phyloP scores from a whole-genome alignment of 1,140 invertebrate species.

The Nasonia vitripennis region DNA sequence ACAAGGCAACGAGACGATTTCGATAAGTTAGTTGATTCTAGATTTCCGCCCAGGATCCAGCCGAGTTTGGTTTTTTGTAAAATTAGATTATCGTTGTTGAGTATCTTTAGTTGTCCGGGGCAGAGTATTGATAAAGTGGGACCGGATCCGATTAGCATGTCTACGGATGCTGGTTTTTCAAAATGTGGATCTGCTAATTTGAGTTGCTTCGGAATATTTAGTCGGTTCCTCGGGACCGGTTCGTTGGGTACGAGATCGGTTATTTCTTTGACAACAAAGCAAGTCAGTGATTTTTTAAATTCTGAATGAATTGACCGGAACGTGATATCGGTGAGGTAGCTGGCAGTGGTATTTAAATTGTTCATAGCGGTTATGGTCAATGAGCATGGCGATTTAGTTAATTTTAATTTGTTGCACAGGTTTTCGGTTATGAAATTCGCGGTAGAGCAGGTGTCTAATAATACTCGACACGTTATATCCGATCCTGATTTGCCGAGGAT shows the following conservation, averaged over 20 bases:
- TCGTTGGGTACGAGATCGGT: not conserved
- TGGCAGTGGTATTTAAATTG: not conserved
- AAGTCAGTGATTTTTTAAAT: not conserved
- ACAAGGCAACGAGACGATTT: not conserved
- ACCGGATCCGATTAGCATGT: slow-evolving; percentile 6
- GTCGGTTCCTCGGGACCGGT: not conserved
- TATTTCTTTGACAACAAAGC: not conserved
- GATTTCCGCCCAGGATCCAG: slow-evolving; percentile 5
- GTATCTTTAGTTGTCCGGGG: not conserved
- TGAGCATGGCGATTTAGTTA: not conserved
- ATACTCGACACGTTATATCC: not conserved
- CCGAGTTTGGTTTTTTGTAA: slow-evolving; percentile 20
- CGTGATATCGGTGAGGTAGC: not conserved
- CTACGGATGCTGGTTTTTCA: not conserved
- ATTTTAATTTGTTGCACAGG: not conserved
- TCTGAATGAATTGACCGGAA: not conserved
- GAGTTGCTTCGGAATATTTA: not conserved
- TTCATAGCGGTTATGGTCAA: not conserved
- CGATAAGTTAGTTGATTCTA: not conserved
- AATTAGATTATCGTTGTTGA: not conserved
- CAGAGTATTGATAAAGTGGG: not conserved
- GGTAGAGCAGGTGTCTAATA: not conserved
- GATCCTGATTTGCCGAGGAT: not conserved
- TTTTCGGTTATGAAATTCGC: not conserved
- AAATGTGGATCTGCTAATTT: slow-evolving; percentile 8